Evolutionary conservation across 2,113 vertebrate species (phyloP).

Genomic region (Pipra filicauda): DNA sequence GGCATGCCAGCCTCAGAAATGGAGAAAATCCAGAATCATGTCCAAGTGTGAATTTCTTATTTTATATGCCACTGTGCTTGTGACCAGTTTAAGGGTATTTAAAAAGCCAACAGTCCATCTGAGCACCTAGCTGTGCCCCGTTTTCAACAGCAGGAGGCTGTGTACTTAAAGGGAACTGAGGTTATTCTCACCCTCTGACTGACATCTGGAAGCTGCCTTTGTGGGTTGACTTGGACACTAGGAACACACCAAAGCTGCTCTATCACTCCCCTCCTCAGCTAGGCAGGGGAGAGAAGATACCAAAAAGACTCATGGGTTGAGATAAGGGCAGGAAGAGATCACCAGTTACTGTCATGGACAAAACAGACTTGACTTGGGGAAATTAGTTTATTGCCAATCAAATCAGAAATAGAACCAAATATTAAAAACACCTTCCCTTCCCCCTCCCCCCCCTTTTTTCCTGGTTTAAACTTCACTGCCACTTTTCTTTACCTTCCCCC

Average conservation of each 20-base stretch:
- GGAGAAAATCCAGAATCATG: not conserved
- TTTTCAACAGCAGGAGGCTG: not conserved
- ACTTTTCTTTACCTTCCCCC: not conserved
- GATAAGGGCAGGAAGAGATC: not conserved
- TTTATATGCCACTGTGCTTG: not conserved
- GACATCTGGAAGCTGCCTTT: not conserved
- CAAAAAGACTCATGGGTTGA: not conserved
- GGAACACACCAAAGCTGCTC: not conserved
- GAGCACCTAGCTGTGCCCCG: not conserved
- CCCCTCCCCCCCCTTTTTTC: not conserved
- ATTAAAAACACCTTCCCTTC: not conserved
- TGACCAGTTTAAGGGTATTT: not conserved
- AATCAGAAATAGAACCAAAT: not conserved
- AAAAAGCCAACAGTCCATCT: not conserved
- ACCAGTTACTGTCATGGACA: accelerated
- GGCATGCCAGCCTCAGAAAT: not conserved
- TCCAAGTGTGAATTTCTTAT: not conserved
- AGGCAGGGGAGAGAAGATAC: not conserved
- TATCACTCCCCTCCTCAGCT: not conserved
- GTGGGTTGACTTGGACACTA: not conserved
- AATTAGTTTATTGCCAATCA: not conserved
- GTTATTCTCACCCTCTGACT: not conserved
- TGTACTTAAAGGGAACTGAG: not conserved
- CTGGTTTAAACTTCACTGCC: not conserved
- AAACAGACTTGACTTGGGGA: not conserved